Evolutionary conservation across 2,888 invertebrate species (phyloP), one percentile per base, ranked within the genome.

Genomic region (Metalampra italica): DNA sequence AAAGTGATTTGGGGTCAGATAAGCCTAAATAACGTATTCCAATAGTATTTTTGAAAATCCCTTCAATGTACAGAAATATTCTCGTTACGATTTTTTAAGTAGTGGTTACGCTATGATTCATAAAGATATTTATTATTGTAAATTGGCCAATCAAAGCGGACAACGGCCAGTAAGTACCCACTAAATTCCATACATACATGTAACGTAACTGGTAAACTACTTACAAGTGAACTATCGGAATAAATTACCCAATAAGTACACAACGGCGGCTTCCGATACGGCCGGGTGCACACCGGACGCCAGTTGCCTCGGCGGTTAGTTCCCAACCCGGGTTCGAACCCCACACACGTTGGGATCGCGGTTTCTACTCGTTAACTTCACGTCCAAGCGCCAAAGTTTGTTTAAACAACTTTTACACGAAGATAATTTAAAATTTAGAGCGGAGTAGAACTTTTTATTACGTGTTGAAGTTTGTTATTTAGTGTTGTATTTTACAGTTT

Each of bases 301-400:
- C 82, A 83, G 84, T 82, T 84, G 84, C 69, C 62, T 54, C 64
- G 77, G 66, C 82, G 81, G 83, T 86, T 86, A 88, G 87, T 88
- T 74, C 65, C 71, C 63, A 66, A 54, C 65, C 71, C 74, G 78
- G 81, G 69, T 79, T 82, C 73, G 76, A 84, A 83, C 86, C 83
- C 85, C 84, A 79, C 85, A 87, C 87, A 88, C 87, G 86, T 76
- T 66, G 62, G 64, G 61, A 57, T 55, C 56, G 60, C 52, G 59
- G 57, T 55, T 46, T 40, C 38, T 54, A 56, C 56, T 55, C 51
- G 43, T 38, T 44, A 44, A 53, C 51, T 52, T 54, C n/a, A 30
- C 49, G 50, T 40, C 49, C 11, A 43, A 43, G 29, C 22, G 29
- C 22, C 2, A 22, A 22, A 22, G 3, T 22, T 22, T 22, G 22